Percentiles rank a stretch among this genome's conserved stretches.
Evolutionary conservation across 2,113 vertebrate species (phyloP).

Genomic region (Sitta europaea): DNA sequence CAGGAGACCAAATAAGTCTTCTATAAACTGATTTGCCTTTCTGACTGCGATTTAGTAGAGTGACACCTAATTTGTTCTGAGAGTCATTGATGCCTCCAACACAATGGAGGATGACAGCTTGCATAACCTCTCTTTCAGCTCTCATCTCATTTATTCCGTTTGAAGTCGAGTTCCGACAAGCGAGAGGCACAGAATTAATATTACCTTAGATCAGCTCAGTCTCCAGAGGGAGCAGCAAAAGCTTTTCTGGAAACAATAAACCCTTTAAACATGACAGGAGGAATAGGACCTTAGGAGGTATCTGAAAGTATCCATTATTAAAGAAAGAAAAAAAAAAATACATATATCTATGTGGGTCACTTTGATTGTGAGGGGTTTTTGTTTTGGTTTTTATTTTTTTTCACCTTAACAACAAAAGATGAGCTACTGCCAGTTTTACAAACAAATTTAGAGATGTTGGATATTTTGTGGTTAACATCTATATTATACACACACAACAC

Average conservation of each 20-base stretch:
- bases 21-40: constrained; percentile 77
- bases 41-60: constrained; percentile 74
- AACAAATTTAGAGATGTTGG: constrained; percentile 55
- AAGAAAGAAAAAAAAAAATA: constrained; percentile 34
- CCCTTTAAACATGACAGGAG: constrained; percentile 79
- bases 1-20: constrained; percentile 74
- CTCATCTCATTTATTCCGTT: constrained; percentile 77
- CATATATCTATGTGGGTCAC: constrained; percentile 20
- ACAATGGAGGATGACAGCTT: constrained; percentile 78
- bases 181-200: constrained; percentile 76
- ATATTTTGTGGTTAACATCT: constrained; percentile 41
- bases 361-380: constrained; percentile 31
- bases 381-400: background rate
- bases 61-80: constrained; percentile 80
- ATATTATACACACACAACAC: background rate
- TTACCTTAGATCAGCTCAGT: constrained; percentile 76
- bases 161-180: constrained; percentile 77
- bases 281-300: constrained; percentile 73
- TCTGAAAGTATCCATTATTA: constrained; percentile 75
- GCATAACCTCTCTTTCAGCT: constrained; percentile 80
- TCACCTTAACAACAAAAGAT: constrained; percentile 25
- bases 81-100: constrained; percentile 72
- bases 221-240: constrained; percentile 74
- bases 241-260: constrained; percentile 81
- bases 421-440: constrained; percentile 43